Evolutionary conservation across 2,888 invertebrate species (phyloP).

Genomic region (Choristoneura rosaceana): DNA sequence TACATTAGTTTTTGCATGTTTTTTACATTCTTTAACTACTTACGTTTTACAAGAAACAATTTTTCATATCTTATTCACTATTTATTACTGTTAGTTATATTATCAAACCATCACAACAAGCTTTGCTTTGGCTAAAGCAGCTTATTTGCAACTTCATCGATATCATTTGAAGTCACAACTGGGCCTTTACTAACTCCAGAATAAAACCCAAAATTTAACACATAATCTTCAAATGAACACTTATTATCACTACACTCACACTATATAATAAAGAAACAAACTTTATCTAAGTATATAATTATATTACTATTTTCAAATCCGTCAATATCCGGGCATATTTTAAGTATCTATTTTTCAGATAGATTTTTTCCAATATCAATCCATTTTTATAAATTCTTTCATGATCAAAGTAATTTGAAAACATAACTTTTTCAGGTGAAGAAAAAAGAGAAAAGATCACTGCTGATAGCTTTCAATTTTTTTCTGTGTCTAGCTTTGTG

Average conservation of each 20-base stretch:
- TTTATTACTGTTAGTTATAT: slow-evolving; percentile 18
- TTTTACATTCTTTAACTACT: neutral
- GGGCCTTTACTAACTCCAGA: slow-evolving; percentile 46
- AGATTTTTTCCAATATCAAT: slow-evolving; percentile 37
- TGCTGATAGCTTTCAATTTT: slow-evolving; percentile 68
- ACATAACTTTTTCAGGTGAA: slow-evolving; percentile 77
- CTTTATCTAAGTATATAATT: slow-evolving; percentile 27
- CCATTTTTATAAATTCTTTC: slow-evolving; percentile 28
- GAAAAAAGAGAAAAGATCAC: slow-evolving; percentile 53
- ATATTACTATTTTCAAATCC: slow-evolving; percentile 50
- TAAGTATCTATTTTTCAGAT: slow-evolving; percentile 47
- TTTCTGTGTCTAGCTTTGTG: slow-evolving; percentile 80
- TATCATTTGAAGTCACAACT: slow-evolving; percentile 50
- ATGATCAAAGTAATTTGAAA: slow-evolving; percentile 50
- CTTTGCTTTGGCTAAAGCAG: slow-evolving; percentile 80
- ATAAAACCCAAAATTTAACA: slow-evolving; percentile 47
- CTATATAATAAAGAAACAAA: slow-evolving; percentile 31
- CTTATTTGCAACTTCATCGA: slow-evolving; percentile 65
- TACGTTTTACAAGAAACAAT: slow-evolving; percentile 38
- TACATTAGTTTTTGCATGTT: slow-evolving; percentile 17
- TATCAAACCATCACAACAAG: slow-evolving; percentile 49
- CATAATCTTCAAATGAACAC: slow-evolving; percentile 50
- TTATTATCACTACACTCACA: slow-evolving; percentile 50
- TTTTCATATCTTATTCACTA: slow-evolving; percentile 14
- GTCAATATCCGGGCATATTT: slow-evolving; percentile 65